A percentile compares a stretch with the other conserved stretches of the same genome.
Conservation (phyloP, 2,888 invertebrate species). For the Harpalus rubripes region DNA sequence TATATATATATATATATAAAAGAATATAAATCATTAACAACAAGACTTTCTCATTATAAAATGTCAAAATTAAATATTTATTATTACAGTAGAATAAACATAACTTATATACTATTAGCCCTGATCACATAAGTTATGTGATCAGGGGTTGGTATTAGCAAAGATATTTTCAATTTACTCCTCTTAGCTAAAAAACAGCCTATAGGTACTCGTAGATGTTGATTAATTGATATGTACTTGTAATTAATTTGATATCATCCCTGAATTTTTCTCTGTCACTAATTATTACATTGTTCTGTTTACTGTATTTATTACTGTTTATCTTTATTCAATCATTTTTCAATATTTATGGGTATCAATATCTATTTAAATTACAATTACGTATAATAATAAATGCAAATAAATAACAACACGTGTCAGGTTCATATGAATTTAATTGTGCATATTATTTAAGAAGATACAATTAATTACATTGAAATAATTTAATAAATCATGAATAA, state of each 20-base stretch:
- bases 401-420: conserved; percentile 16
- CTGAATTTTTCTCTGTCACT: conserved; percentile 17
- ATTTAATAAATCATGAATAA: conserved; percentile 13
- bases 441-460: conserved; percentile 7
- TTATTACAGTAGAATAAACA: too few species aligned
- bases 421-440: conserved; percentile 6
- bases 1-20: too few species aligned
- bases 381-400: conserved; percentile 15
- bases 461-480: neutral
- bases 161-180: too few species aligned
- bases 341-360: conserved; percentile 22
- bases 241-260: neutral
- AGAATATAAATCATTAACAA: too few species aligned
- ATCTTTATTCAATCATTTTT: conserved; percentile 15
- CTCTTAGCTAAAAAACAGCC: too few species aligned
- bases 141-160: too few species aligned
- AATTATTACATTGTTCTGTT: conserved; percentile 35
- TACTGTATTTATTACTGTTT: conserved; percentile 30
- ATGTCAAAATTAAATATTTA: too few species aligned
- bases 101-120: too few species aligned
- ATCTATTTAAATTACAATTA: conserved; percentile 19
- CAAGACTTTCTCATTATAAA: too few species aligned
- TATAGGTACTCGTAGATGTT: neutral
- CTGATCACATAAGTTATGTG: too few species aligned
- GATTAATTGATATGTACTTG: neutral